Evolutionary conservation across 1,140 invertebrate genomes (phyloP).

Genomic region (Leptonema lineaticorne): DNA sequence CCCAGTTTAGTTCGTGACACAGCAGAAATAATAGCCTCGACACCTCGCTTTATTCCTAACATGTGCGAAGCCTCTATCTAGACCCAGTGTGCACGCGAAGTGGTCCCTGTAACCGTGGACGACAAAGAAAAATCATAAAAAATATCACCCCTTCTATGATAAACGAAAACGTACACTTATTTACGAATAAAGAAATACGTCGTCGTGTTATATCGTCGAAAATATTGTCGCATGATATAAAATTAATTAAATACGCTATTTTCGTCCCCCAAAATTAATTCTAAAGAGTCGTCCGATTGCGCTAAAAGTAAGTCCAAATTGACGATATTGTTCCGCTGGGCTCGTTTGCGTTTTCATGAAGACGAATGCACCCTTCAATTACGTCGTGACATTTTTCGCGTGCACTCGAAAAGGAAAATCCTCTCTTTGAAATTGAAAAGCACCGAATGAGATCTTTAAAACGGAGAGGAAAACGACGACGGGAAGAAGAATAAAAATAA

Average conservation of each 20-base stretch:
- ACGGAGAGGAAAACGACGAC: no score
- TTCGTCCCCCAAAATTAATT: no score
- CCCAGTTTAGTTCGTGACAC: slow-evolving; percentile 28
- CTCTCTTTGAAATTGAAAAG: slow-evolving; percentile 37
- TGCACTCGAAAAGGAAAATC: slow-evolving; percentile 20
- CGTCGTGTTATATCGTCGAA: no score
- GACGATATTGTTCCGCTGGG: background rate
- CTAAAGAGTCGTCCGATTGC: no score
- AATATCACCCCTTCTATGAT: no score
- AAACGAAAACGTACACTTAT: no score
- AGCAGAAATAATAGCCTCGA: slow-evolving; percentile 18
- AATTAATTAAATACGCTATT: no score
- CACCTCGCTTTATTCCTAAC: slow-evolving; percentile 15
- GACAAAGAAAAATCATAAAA: no score
- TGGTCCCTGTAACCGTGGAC: no score
- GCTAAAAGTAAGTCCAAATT: background rate
- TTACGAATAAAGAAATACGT: no score
- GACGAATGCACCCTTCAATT: slow-evolving; percentile 15
- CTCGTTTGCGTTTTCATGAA: background rate
- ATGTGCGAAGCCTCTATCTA: slow-evolving; percentile 1
- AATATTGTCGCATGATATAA: no score
- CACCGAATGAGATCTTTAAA: slow-evolving; percentile 9
- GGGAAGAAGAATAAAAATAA: no score
- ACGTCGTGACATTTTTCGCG: background rate
- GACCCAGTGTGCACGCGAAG: background rate